A percentile compares a stretch with the other conserved stretches of the same genome.
phyloP scores from a whole-genome alignment of 2,113 vertebrate genomes.

The Polyodon spathula region DNA sequence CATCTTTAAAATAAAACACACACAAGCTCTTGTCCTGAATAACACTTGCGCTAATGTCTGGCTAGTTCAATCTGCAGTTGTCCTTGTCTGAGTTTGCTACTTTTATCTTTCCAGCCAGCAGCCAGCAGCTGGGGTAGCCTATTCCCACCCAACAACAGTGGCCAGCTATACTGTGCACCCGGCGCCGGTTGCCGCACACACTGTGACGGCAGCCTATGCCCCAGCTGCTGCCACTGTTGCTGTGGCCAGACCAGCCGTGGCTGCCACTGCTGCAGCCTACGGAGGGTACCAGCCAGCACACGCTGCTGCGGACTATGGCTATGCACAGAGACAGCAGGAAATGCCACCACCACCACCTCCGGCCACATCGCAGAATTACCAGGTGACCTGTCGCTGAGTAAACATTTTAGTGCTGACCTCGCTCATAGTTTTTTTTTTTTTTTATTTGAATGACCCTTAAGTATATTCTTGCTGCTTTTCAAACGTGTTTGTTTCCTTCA shows the following conservation, averaged over 20 bases:
- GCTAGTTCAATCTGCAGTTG: too few species aligned
- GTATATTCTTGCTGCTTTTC: too few species aligned
- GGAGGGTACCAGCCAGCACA: conserved; percentile 87
- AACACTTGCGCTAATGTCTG: too few species aligned
- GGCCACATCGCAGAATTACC: conserved; percentile 93
- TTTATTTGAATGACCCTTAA: too few species aligned
- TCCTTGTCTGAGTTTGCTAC: conserved; percentile 26
- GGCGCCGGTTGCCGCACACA: conserved; percentile 88
- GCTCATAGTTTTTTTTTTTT: too few species aligned
- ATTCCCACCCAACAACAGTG: conserved; percentile 96
- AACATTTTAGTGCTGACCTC: background rate
- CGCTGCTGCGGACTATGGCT: conserved; percentile 82
- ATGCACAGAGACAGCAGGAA: conserved; percentile 87
- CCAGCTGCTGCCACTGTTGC: conserved; percentile 82
- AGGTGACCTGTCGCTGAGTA: conserved; percentile 53
- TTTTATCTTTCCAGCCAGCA: conserved; percentile 71
- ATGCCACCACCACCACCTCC: conserved; percentile 91
- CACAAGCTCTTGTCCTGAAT: too few species aligned
- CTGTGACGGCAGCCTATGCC: conserved; percentile 87
- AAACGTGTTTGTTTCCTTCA: too few species aligned
- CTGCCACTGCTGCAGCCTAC: conserved; percentile 82
- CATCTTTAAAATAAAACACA: too few species aligned
- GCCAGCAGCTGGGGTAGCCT: conserved; percentile 87
- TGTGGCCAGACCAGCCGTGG: conserved; percentile 81
- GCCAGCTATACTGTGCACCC: conserved; percentile 98